Evolutionary conservation across 2,113 vertebrate species (phyloP).

Genomic region (Corvus cornix): DNA sequence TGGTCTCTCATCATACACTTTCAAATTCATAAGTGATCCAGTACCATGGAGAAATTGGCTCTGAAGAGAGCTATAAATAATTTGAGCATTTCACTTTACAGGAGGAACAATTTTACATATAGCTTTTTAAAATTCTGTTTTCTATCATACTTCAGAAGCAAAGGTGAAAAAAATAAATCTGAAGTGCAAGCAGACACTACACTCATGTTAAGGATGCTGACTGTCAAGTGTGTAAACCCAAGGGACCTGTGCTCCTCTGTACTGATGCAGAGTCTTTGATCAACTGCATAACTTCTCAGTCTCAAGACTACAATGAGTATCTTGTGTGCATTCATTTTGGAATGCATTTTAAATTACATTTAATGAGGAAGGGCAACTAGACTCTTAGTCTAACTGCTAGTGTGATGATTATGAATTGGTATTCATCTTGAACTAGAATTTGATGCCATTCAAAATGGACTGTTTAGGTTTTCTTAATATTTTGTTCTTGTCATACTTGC

Average conservation of each 20-base stretch:
- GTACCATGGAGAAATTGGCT: not conserved
- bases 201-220: not conserved
- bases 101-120: not conserved
- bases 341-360: not conserved
- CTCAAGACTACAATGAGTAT: not conserved
- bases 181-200: not conserved
- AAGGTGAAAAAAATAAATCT: not conserved
- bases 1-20: not conserved
- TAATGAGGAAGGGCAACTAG: not conserved
- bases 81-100: not conserved
- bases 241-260: not conserved
- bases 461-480: not conserved
- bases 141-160: not conserved
- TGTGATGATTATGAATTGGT: not conserved
- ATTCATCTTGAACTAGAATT: not conserved
- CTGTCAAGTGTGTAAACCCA: not conserved
- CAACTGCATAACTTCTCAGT: not conserved
- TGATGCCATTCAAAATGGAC: not conserved
- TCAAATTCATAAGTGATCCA: not conserved
- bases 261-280: not conserved
- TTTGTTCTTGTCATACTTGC: not conserved
- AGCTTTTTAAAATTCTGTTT: not conserved
- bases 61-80: not conserved
- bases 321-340: not conserved
- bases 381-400: not conserved